Conservation (phyloP, 2,888 invertebrate species). For the Acanthococcus lagerstroemiae region DNA sequence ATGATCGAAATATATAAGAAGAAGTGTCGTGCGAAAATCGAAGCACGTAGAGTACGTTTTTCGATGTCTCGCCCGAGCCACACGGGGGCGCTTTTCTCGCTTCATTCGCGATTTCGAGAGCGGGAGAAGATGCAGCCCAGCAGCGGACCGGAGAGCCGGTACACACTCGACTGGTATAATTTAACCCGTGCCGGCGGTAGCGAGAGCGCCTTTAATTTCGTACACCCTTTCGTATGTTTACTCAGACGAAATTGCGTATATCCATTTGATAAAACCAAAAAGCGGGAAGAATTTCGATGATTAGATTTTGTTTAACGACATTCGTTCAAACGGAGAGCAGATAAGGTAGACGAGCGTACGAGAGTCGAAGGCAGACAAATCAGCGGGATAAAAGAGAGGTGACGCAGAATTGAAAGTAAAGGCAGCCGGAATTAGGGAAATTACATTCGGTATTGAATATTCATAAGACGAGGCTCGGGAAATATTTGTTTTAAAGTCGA, state of each 20-base stretch:
- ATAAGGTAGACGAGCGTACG: neutral
- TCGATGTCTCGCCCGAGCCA: no score
- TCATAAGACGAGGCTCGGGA: conserved; percentile 18
- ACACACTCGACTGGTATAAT: no score
- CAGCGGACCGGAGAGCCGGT: no score
- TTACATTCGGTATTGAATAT: conserved; percentile 28
- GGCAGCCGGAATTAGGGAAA: conserved; percentile 27
- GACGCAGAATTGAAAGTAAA: conserved; percentile 27
- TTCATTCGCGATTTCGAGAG: no score
- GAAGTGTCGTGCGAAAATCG: no score
- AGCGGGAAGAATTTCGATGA: conserved; percentile 22
- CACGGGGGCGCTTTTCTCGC: no score
- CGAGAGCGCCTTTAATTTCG: no score
- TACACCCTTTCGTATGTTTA: neutral
- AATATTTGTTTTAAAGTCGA: conserved; percentile 28
- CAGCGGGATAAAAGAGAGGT: conserved; percentile 18
- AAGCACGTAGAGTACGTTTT: no score
- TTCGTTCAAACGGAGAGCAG: conserved; percentile 11
- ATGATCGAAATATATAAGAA: no score
- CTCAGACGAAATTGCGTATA: neutral
- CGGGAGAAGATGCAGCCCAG: no score
- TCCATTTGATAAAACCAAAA: neutral
- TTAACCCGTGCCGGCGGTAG: no score
- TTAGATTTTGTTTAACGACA: conserved; percentile 26
- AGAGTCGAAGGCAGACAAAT: conserved; percentile 22